Evolutionary conservation across 1,140 invertebrate genomes (phyloP), one percentile per base, ranked within the genome.

Genomic region (Scylla paramamosain): DNA sequence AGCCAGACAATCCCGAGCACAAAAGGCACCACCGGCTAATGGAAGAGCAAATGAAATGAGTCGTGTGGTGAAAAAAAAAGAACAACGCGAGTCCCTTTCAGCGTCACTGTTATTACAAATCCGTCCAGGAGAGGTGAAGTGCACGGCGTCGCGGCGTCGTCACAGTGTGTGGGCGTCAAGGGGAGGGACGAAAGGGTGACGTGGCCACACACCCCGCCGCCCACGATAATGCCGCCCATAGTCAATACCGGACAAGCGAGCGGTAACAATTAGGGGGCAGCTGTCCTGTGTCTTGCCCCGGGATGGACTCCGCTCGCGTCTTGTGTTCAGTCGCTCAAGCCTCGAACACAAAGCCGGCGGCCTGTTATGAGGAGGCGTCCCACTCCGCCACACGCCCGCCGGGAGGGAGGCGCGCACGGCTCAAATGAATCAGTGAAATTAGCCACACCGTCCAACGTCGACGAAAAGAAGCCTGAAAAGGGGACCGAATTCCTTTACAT

Each of bases 401-500:
- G 32, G 46, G 89, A 45, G 89, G 28, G 89, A 52, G 89, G 46
- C 28, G 8, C 29, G 14, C 25, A 90, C 92, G 28, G 52, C n/a
- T n/a, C n/a, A 93, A 93, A 88, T 89, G 94, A 89, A 93, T 95
- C 83, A 28, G 94, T 92, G 91, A 89, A 95, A 95, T 95, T 93
- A 95, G 91, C 94, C 77, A 46, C 39, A 90, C 52, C 25, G 39
- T 16, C 39, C 59, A 94, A 83, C 46, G 84, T 82, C 48, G 91
- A 93, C 91, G 94, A 89, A 89, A 89, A 95, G 83, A 87, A 67
- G 77, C 20, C 83, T 92, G 91, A 92, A 95, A 92, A 48, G 94
- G 94, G 91, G 91, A 87, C 91, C 84, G 91, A 95, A 95, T 95
- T 95, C 94, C 94, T 95, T 95, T 95, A 95, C 94, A 95, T 95